Conservation (phyloP, 2,113 vertebrate genomes). For the Catharus fuscescens region DNA sequence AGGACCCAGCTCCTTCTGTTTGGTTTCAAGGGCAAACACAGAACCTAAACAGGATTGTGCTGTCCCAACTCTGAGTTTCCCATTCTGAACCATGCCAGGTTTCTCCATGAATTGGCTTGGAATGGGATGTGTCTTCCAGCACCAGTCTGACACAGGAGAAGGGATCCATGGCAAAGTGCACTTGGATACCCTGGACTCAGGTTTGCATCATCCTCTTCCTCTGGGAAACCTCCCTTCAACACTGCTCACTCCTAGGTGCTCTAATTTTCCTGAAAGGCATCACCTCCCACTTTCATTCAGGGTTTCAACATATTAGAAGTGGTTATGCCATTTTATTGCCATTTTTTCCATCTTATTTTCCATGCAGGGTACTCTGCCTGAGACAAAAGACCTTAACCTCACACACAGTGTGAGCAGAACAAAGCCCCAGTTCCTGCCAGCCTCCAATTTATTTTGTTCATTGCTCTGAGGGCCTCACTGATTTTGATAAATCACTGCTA, state of each 20-base stretch:
- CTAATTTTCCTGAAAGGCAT: background rate
- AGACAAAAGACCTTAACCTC: background rate
- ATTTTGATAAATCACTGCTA: background rate
- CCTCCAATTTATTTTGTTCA: background rate
- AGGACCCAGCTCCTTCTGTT: background rate
- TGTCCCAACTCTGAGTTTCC: background rate
- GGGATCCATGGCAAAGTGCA: fast-evolving
- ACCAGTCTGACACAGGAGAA: background rate
- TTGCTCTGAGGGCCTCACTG: background rate
- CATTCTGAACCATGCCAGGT: background rate
- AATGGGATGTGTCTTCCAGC: background rate
- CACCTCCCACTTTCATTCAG: background rate
- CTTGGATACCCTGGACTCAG: background rate
- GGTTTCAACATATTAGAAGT: background rate
- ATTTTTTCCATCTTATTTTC: background rate
- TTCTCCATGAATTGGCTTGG: background rate
- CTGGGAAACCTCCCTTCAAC: background rate
- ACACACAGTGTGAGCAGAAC: background rate
- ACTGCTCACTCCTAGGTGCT: background rate
- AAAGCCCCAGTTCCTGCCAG: background rate
- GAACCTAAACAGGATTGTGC: background rate
- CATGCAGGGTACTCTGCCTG: background rate
- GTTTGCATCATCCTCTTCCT: background rate
- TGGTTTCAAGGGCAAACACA: background rate
- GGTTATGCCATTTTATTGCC: background rate